Evolutionary conservation across 2,888 invertebrate genomes (phyloP), one percentile per base, ranked within the genome.

Genomic region (Pocota personata): DNA sequence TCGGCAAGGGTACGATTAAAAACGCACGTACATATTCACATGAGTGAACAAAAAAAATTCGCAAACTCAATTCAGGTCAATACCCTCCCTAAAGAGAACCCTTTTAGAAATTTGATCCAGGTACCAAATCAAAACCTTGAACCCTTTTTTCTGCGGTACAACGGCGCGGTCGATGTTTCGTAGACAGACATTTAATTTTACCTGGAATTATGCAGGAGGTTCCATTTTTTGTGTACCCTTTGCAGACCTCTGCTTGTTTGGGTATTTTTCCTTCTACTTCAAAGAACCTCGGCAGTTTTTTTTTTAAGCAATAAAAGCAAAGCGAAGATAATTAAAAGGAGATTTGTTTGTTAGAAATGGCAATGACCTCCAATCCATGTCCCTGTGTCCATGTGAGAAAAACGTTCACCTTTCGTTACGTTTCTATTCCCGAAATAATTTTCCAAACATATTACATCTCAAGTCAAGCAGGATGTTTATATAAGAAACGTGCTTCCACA

Each of bases 51-150:
- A 48, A 40, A 50, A 46, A 64, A 32, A 37, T 48, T 62, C 37
- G 32, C 37, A 52, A 71, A 62, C 40, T 37, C 14, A 37, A 52
- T 40, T 43, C 30, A 37, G 86, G 86, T 86, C 86, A 86, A 72
- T 60, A 82, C 48, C 86, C 84, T 72, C 40, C n/a, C 8, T n/a
- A n/a, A 37, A 57, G 57, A 66, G 76, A 60, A 80, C 80, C 76
- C 76, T 82, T 69, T 72, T 32, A 72, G 86, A 77, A n/a, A 86
- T 77, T 82, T 80, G 82, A 86, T 86, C 71, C 76, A 66, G 48
- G 77, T 52, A 50, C 14, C 52, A 66, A 76, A 82, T 67, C 24
- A 67, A 82, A 86, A 77, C 82, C 86, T 82, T 82, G 82, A 73
- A 86, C 52, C 62, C 67, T 37, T 64, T 66, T 67, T 66, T 60